Evolutionary conservation across 2,888 invertebrate genomes (phyloP).

Genomic region (Cryptocheilus praepositus): DNA sequence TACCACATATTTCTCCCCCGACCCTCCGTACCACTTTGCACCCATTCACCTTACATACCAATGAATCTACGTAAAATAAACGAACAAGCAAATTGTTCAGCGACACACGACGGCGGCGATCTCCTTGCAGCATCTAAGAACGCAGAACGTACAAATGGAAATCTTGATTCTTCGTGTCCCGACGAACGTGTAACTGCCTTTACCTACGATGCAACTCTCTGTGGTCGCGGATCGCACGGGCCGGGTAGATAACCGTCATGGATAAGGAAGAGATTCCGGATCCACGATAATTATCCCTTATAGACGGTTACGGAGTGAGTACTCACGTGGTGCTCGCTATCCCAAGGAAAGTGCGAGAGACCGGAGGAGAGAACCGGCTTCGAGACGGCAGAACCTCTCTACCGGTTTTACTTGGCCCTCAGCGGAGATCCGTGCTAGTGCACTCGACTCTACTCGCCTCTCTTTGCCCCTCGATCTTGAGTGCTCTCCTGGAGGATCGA

Average conservation of each 20-base stretch:
- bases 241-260: conserved; percentile 1
- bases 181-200: too few species aligned
- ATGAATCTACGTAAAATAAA: too few species aligned
- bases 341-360: conserved; percentile 61
- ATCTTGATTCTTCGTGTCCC: too few species aligned
- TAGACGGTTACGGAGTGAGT: conserved; percentile 45
- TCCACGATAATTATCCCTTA: conserved; percentile 52
- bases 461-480: neutral
- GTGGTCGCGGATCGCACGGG: neutral
- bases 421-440: conserved; percentile 36
- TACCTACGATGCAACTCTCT: neutral
- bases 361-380: conserved; percentile 60
- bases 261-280: conserved; percentile 7
- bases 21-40: too few species aligned
- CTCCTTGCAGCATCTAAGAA: too few species aligned
- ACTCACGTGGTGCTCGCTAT: neutral
- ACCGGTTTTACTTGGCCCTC: conserved; percentile 64
- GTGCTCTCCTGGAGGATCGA: too few species aligned
- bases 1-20: too few species aligned
- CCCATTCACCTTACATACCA: too few species aligned
- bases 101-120: too few species aligned
- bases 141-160: too few species aligned
- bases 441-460: neutral
- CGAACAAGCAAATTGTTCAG: too few species aligned
- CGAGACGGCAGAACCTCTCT: conserved; percentile 62